A percentile compares a stretch with the other conserved stretches of the same genome.
Conservation (phyloP, 2,113 vertebrate species). For the Oreochromis tanganicae region DNA sequence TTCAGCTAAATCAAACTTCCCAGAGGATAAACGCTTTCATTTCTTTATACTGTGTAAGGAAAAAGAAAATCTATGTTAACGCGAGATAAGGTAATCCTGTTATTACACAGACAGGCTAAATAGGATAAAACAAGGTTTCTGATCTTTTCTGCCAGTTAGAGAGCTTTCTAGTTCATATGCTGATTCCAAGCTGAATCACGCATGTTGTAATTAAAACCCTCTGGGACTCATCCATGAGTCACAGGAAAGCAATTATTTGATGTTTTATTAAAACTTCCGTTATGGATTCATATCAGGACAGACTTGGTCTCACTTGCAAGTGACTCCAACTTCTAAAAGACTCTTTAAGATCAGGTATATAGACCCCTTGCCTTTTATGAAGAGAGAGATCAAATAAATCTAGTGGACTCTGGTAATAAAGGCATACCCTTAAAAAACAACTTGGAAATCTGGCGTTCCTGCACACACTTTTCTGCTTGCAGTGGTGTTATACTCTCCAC, state of each 20-base stretch:
- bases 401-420: background rate
- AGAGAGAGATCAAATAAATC: background rate
- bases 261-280: conserved; percentile 9
- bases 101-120: background rate
- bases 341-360: background rate
- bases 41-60: background rate
- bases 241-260: background rate
- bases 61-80: background rate
- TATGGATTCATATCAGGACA: background rate
- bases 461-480: background rate
- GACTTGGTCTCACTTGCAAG: background rate
- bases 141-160: background rate
- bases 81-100: background rate
- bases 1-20: background rate
- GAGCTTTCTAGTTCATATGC: background rate
- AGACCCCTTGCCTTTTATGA: background rate
- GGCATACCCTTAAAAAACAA: background rate
- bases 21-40: background rate
- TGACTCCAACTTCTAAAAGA: background rate
- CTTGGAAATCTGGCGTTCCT: background rate
- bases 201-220: background rate
- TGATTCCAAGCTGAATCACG: background rate
- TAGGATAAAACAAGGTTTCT: background rate
- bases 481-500: background rate
- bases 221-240: background rate